phyloP scores from a whole-genome alignment of 2,797 vertebrate genomes.

The Labeo calbasu region DNA sequence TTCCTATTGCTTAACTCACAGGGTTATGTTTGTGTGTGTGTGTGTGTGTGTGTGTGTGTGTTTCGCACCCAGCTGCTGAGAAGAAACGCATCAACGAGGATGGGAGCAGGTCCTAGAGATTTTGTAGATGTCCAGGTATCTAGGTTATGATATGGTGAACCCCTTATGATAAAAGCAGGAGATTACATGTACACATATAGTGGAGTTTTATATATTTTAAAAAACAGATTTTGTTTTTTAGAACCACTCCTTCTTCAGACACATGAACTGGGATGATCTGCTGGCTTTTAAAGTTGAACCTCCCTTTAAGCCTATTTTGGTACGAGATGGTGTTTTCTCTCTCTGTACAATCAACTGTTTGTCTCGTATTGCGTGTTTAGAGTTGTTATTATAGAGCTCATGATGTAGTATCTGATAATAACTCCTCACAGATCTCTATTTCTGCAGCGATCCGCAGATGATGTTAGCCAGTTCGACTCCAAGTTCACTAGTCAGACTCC shows the following conservation, averaged over 20 bases:
- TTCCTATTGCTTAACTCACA: not conserved
- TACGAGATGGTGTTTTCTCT: constrained; percentile 65
- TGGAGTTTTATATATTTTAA: not conserved
- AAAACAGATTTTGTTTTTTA: constrained; percentile 53
- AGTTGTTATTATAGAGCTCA: not conserved
- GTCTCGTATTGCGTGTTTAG: not conserved
- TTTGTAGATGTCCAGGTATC: constrained; percentile 91
- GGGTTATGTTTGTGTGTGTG: not conserved
- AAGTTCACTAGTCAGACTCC: constrained; percentile 98
- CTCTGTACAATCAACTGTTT: not conserved
- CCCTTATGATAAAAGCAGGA: not conserved
- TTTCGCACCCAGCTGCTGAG: constrained; percentile 87
- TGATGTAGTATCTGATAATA: not conserved
- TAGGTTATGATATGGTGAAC: not conserved
- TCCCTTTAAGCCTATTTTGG: constrained; percentile 93
- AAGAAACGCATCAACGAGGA: constrained; percentile 90
- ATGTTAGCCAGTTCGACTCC: constrained; percentile 97
- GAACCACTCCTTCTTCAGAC: constrained; percentile 92
- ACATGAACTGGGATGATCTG: constrained; percentile 94
- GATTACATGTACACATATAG: not conserved
- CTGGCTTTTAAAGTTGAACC: constrained; percentile 92
- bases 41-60: constrained; percentile 24
- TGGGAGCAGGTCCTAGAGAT: constrained; percentile 90
- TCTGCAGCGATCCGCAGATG: constrained; percentile 91
- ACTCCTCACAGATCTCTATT: constrained; percentile 8